Evolutionary conservation across 2,113 vertebrate genomes (phyloP).

Genomic region (Accipiter cooperii): DNA sequence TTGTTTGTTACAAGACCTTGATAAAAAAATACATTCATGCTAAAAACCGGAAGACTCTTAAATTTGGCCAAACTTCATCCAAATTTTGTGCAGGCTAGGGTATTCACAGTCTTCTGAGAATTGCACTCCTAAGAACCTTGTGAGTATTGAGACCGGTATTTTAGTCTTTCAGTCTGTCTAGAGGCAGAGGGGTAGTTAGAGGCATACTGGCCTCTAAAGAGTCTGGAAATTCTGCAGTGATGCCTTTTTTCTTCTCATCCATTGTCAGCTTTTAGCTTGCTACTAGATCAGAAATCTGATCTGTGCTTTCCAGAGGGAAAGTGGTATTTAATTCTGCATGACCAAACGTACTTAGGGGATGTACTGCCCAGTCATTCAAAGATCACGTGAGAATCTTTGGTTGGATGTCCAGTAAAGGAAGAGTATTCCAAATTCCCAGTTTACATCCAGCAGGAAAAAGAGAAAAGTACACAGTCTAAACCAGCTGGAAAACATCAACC

Average conservation of each 20-base stretch:
- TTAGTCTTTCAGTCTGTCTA: not conserved
- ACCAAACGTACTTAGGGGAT: not conserved
- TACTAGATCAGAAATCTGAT: not conserved
- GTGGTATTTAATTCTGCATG: not conserved
- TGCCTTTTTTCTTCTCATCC: not conserved
- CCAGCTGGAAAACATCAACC: not conserved
- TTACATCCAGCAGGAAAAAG: not conserved
- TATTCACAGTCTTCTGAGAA: not conserved
- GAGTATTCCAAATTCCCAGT: not conserved
- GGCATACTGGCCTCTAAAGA: not conserved
- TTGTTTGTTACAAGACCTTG: not conserved
- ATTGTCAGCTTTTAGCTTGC: not conserved
- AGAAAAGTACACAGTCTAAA: not conserved
- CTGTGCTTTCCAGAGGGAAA: not conserved
- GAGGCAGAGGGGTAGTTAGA: not conserved
- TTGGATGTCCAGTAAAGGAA: not conserved
- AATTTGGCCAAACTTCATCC: not conserved
- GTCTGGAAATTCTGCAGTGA: not conserved
- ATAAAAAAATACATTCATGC: not conserved
- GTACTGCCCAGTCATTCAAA: not conserved
- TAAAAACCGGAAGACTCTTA: not conserved
- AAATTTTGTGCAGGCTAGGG: not conserved
- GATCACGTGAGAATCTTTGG: not conserved
- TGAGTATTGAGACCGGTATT: not conserved
- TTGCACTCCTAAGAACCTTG: not conserved